phyloP scores from a whole-genome alignment of 2,113 vertebrate genomes.

The Centrocercus urophasianus region DNA sequence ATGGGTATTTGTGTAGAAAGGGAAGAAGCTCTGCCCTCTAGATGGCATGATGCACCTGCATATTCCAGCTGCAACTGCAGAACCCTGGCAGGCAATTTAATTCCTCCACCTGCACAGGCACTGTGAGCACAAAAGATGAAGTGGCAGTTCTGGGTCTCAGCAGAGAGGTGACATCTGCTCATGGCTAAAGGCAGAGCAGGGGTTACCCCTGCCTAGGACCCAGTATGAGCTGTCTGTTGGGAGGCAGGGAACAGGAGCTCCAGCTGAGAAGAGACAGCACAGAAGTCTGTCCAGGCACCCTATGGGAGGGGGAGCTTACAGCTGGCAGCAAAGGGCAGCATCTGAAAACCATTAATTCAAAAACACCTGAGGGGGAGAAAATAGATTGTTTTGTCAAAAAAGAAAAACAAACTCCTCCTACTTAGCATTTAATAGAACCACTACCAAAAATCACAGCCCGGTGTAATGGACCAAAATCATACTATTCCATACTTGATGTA shows the following conservation, averaged over 20 bases:
- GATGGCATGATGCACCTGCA: not conserved
- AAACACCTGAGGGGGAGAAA: accelerated
- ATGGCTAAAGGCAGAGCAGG: not conserved
- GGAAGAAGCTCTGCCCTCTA: not conserved
- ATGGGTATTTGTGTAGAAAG: not conserved
- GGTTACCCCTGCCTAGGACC: not conserved
- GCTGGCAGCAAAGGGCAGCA: not conserved
- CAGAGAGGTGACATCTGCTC: not conserved
- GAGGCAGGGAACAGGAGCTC: not conserved
- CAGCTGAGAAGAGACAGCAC: not conserved
- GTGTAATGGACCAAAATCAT: not conserved
- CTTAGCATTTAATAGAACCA: not conserved
- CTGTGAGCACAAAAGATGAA: not conserved
- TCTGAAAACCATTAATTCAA: not conserved
- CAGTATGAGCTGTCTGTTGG: not conserved
- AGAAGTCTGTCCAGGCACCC: not conserved
- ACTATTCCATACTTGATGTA: slow-evolving; percentile 16
- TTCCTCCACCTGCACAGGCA: not conserved
- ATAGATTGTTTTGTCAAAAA: not conserved
- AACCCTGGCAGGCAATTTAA: not conserved
- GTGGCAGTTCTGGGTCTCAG: not conserved
- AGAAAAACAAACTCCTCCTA: not conserved
- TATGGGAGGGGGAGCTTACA: not conserved
- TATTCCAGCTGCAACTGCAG: not conserved
- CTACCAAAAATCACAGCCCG: not conserved